Evolutionary conservation across 2,797 vertebrate species (phyloP).

Genomic region (Gymnocypris eckloni): DNA sequence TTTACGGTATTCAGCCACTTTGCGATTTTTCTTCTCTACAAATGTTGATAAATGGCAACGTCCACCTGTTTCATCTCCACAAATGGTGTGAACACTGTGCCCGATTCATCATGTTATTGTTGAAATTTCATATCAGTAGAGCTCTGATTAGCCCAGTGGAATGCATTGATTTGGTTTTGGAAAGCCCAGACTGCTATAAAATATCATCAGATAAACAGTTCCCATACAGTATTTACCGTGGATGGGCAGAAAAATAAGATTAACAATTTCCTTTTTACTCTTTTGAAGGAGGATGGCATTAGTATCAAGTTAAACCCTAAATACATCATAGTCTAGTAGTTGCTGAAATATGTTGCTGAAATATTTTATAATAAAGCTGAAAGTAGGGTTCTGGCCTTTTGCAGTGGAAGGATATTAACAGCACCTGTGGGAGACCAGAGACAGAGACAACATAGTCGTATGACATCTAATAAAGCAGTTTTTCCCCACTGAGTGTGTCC

Average conservation of each 20-base stretch:
- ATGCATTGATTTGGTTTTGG: constrained; percentile 74
- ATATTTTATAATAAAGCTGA: constrained; percentile 68
- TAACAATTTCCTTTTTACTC: constrained; percentile 66
- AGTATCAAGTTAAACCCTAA: constrained; percentile 53
- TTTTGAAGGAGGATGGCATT: constrained; percentile 54
- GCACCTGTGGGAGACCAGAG: constrained; percentile 69
- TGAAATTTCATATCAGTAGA: constrained; percentile 44
- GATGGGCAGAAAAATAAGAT: constrained; percentile 65
- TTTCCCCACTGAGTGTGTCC: constrained; percentile 20
- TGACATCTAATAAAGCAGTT: constrained; percentile 74
- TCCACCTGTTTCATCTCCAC: constrained; percentile 55
- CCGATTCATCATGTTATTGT: constrained; percentile 50
- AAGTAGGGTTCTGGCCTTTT: constrained; percentile 67
- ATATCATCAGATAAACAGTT: constrained; percentile 74
- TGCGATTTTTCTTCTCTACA: constrained; percentile 44
- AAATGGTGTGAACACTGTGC: constrained; percentile 29
- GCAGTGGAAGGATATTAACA: constrained; percentile 73
- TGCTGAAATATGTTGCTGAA: constrained; percentile 67
- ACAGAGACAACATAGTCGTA: constrained; percentile 67
- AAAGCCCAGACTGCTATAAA: constrained; percentile 64
- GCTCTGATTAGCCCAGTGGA: constrained; percentile 48
- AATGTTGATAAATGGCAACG: constrained; percentile 49
- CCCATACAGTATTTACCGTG: constrained; percentile 60
- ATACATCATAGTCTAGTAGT: constrained; percentile 63
- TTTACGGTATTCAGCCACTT: constrained; percentile 34